A percentile compares a stretch with the other conserved stretches of the same genome.
Conservation (phyloP, 1,140 invertebrate genomes). For the Halotydeus destructor region DNA sequence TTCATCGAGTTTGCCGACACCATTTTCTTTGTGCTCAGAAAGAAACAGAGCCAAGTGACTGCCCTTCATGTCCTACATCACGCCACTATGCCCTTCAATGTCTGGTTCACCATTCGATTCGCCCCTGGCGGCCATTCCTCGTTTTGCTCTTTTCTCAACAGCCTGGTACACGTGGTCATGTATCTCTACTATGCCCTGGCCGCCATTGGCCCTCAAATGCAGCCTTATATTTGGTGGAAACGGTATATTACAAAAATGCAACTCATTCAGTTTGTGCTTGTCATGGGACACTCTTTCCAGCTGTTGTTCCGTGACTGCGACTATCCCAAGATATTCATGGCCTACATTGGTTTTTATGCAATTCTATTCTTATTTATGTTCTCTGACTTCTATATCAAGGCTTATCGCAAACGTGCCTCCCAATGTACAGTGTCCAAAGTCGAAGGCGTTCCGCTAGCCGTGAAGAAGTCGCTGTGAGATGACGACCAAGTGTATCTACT, state of each 20-base stretch:
- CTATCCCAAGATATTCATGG: constrained; percentile 3
- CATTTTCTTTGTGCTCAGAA: constrained; percentile 67
- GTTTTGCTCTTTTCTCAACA: constrained; percentile 6
- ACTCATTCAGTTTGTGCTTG: constrained; percentile 21
- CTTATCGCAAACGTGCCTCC: no score
- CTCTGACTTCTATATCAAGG: constrained; percentile 1
- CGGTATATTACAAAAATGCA: constrained; percentile 32
- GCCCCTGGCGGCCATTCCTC: constrained; percentile 6
- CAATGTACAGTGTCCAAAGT: no score
- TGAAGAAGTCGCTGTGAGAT: no score
- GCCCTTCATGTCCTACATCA: constrained; percentile 78
- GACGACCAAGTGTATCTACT: no score
- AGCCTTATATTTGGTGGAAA: constrained; percentile 34
- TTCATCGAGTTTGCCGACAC: constrained; percentile 28
- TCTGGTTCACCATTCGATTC: constrained; percentile 6
- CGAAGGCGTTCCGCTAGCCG: no score
- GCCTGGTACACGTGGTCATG: constrained; percentile 4
- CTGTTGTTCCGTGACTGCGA: constrained; percentile 6
- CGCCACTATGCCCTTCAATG: constrained; percentile 29
- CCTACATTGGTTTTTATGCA: constrained; percentile 1
- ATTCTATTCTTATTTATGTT: constrained; percentile 4
- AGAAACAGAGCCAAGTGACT: constrained; percentile 63
- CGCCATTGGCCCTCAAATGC: constrained; percentile 29
- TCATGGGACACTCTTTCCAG: constrained; percentile 6
- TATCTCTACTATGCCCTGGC: constrained; percentile 29